Base-by-base conservation (phyloP, 2,888 invertebrate genomes). In the Synanthedon tipuliformis region DNA sequence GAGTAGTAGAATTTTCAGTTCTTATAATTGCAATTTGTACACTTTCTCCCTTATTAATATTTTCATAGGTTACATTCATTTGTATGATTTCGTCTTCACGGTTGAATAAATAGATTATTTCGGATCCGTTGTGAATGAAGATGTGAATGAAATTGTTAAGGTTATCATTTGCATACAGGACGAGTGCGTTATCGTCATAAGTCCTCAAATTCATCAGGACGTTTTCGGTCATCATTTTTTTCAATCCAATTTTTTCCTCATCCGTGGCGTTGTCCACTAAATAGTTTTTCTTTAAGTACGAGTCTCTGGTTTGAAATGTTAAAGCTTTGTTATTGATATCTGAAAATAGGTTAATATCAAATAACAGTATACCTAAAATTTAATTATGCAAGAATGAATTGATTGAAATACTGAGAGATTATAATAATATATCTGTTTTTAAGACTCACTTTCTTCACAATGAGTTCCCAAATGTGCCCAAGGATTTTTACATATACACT, bases 91-190 rank as follows among this genome's bases (percentile, higher is more conserved):
- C 92, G 65, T 94, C 91, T 59, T 91, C 93, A 59, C 93, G 90
- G 73, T 97, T 97, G 76, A 95, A 96, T 3, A 95, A 83, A 68
- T 95, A 95, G 49, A 95, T 92, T 23, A 96, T 93, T 80, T 92
- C 90, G 8, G 92, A 92, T 12, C 93, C 93, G 57, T 92, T 92
- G 59, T 93, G 91, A 57, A 96, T 92, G 76, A 94, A 95, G 34
- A 97, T 81, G 76, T 97, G 97, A 52, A 96, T 92, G 75, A 97
- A 97, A 78, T 98, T 98, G 73, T 97, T 97, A 55, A 95, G 87
- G 75, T 97, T 94, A 76, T 98, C 97, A 71, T 97, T 95, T 40
- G 96, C 95, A 70, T 97, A 97, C 7, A 97, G 84, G 15, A 97
- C 92, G 63, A 97, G 79, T 0, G 95, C 92, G 60, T 93, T 91